These are phyloP conservation scores for Glyphotaelius pellucidus DNA, from an alignment of 2,888 invertebrate genomes.

Conservation along the genomic window DNA sequence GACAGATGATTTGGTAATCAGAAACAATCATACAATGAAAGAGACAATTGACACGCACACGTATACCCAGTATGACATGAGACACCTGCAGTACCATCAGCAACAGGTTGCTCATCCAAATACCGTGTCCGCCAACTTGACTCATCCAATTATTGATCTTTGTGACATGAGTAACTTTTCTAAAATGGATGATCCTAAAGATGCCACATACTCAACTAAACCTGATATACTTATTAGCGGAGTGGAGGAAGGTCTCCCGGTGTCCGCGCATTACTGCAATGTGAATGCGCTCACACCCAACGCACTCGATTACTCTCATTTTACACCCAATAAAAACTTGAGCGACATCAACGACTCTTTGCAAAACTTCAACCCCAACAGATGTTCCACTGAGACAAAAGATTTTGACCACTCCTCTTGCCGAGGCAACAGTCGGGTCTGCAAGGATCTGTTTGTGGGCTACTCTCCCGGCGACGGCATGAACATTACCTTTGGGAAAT, in stretches of 20 bases:
- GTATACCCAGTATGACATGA: neutral
- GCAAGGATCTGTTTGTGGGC: conserved; percentile 48
- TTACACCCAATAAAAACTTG: conserved; percentile 59
- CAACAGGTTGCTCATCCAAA: conserved; percentile 4
- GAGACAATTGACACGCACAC: neutral
- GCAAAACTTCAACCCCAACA: conserved; percentile 59
- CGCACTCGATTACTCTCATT: conserved; percentile 30
- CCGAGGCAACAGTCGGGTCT: conserved; percentile 20
- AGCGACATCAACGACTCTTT: conserved; percentile 52
- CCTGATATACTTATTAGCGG: conserved; percentile 26
- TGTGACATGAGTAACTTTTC: conserved; percentile 51
- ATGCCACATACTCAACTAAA: neutral
- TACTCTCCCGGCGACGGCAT: conserved; percentile 69
- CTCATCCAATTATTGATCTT: conserved; percentile 65
- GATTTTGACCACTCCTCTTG: conserved; percentile 35
- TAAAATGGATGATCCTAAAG: conserved; percentile 25
- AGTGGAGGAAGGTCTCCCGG: neutral
- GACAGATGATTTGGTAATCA: neutral
- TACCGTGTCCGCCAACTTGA: conserved; percentile 49
- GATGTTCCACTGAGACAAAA: conserved; percentile 74
- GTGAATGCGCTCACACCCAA: neutral
- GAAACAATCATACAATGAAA: conserved; percentile 19
- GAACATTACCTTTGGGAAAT: conserved; percentile 70
- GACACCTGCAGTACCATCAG: neutral
- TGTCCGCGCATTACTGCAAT: conserved; percentile 7